Evolutionary conservation across 2,113 vertebrate species (phyloP).

Genomic region (Nothocercus nigrocapillus): DNA sequence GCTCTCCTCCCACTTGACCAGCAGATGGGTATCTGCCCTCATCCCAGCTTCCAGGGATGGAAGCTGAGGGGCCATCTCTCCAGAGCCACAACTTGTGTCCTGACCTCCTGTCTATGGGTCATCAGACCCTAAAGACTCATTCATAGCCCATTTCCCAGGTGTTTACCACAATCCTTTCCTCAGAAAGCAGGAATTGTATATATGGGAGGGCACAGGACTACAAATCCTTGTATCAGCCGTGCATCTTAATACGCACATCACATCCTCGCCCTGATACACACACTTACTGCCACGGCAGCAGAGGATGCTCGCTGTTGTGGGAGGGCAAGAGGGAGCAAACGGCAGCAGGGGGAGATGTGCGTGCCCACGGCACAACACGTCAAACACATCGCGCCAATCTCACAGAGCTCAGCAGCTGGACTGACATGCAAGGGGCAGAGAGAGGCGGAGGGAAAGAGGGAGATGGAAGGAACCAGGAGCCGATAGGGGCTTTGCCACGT

Average conservation of each 20-base stretch:
- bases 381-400: accelerated
- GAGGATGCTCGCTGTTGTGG: not conserved
- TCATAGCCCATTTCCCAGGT: not conserved
- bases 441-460: accelerated
- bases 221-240: too few relatives aligned
- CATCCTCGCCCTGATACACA: not conserved
- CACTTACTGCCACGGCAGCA: accelerated
- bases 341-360: not conserved
- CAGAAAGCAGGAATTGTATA: not conserved
- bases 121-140: not conserved
- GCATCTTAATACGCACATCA: not conserved
- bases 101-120: not conserved
- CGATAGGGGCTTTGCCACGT: not conserved
- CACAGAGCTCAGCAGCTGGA: accelerated
- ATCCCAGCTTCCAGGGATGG: not conserved
- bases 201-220: not conserved
- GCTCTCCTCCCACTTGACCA: not conserved
- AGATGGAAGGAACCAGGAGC: not conserved
- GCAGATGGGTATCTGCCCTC: not conserved
- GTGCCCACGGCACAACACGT: accelerated
- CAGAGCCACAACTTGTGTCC: too few relatives aligned
- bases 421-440: not conserved
- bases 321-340: not conserved
- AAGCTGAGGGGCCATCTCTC: not conserved
- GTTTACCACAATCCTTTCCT: not conserved